Conservation (phyloP, 1,140 invertebrate species). For the Brachionus sp. region DNA sequence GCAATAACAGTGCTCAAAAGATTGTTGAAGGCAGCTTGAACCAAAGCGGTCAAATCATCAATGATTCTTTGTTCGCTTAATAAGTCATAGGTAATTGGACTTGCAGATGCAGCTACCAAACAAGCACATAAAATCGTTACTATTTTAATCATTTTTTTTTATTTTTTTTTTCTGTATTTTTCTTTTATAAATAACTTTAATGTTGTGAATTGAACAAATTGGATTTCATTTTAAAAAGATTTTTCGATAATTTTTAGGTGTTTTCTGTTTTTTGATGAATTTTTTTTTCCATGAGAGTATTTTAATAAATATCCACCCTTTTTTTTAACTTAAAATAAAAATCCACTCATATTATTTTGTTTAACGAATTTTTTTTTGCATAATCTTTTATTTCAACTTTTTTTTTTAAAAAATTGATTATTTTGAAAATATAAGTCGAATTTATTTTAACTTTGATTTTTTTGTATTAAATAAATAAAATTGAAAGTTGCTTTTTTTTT, state of each 20-base stretch:
- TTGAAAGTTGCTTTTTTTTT: too few relatives aligned
- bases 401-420: too few relatives aligned
- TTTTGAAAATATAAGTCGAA: too few relatives aligned
- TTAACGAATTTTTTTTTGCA: too few relatives aligned
- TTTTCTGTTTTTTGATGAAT: not conserved
- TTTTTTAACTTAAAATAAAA: too few relatives aligned
- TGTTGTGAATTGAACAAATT: not conserved
- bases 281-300: too few relatives aligned
- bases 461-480: too few relatives aligned
- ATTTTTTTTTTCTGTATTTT: not conserved
- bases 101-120: conserved; percentile 1
- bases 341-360: too few relatives aligned
- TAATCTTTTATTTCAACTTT: too few relatives aligned
- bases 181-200: not conserved
- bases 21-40: not conserved
- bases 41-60: not conserved
- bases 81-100: not conserved
- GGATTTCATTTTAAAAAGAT: not conserved
- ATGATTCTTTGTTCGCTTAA: not conserved
- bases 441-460: too few relatives aligned
- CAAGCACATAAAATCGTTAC: not conserved
- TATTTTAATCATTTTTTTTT: conserved; percentile 30
- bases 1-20: not conserved
- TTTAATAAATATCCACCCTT: too few relatives aligned
- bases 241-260: not conserved